Base-by-base conservation (phyloP, 2,888 invertebrate species). In the Andrena marginata region DNA sequence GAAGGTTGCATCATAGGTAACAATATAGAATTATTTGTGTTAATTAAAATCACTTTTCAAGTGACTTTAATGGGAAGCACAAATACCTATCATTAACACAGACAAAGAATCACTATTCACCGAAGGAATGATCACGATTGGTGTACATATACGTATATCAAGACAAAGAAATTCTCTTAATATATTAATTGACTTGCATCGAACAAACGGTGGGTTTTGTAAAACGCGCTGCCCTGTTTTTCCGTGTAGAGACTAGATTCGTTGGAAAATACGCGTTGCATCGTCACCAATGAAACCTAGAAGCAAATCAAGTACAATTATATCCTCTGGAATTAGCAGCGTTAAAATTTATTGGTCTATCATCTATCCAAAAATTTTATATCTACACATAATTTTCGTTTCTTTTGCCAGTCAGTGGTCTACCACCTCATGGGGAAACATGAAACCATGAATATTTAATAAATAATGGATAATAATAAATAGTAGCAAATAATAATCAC, bases 171-270 rank as follows among this genome's bases (percentile, higher is more conserved):
- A 62, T 23, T 80, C 33, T 51, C 62, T 73, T 60, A 42, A 69
- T 20, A 20, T 72, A 76, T 29, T 42, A 48, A 60, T 54, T 64
- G 67, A 72, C 26, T 77, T 54, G 69, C 64, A 35, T 78, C 54
- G 73, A 74, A 69, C 35, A n/a, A 60, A 78, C 79, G 72, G 83
- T 74, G 79, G 79, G 72, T 76, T 73, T 59, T 65, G 42, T 33
- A 64, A 75, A 75, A 79, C 74, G 65, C 59, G 71, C 74, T 85
- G 84, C 85, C 82, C 85, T 84, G 81, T 63, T 80, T 83, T 77
- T 49, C 74, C 76, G 63, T 65, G 13, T 82, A 67, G 87, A 64
- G 87, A 87, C 87, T 85, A 87, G 87, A 87, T 80, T 87, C 76
- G 76, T 85, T 87, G 80, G 73, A 74, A 78, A 69, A 73, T 63